Evolutionary conservation across 2,888 invertebrate species (phyloP).

Genomic region (Deroplatys truncata): DNA sequence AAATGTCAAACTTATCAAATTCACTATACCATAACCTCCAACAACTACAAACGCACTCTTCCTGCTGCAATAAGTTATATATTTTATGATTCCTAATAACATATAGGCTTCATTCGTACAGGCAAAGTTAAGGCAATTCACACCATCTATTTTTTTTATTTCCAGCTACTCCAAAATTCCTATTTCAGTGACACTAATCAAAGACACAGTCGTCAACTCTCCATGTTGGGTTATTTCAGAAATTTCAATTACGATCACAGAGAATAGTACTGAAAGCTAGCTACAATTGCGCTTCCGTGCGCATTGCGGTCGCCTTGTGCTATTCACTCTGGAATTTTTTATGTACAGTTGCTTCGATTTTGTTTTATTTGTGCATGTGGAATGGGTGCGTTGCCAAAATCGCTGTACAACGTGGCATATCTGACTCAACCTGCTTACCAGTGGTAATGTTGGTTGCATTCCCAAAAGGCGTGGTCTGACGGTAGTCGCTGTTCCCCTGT

Average conservation of each 20-base stretch:
- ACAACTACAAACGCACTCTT: background rate
- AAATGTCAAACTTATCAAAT: background rate
- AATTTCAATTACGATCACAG: background rate
- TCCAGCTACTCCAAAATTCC: background rate
- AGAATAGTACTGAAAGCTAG: background rate
- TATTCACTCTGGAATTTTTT: background rate
- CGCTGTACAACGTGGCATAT: conserved; percentile 13
- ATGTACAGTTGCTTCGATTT: background rate
- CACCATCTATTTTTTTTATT: background rate
- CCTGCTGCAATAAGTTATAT: background rate
- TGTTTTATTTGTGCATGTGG: background rate
- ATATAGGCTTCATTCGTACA: background rate
- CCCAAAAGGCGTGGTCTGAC: conserved; percentile 25
- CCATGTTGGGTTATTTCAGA: background rate
- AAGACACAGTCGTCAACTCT: background rate
- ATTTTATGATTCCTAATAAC: background rate
- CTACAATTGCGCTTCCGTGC: background rate
- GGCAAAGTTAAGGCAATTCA: background rate
- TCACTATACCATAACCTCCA: background rate
- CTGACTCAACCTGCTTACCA: conserved; percentile 3
- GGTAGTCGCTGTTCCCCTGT: background rate
- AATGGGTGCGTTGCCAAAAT: conserved; percentile 6
- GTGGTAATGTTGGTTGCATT: conserved; percentile 17
- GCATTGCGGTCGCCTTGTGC: background rate
- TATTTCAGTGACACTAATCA: background rate